phyloP scores from a whole-genome alignment of 1,140 invertebrate species.

The Atta cephalotes region DNA sequence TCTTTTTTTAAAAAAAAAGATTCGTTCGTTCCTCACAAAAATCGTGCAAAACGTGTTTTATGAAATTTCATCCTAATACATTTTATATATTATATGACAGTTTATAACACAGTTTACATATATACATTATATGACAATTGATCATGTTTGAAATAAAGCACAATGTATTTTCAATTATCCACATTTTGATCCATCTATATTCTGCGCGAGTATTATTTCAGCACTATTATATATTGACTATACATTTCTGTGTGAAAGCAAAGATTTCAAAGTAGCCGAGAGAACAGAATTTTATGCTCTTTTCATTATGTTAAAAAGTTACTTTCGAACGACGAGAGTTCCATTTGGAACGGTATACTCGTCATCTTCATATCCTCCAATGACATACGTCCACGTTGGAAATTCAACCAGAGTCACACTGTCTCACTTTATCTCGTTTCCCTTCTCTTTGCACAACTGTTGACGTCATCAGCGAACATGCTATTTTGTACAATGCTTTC shows the following conservation, averaged over 20 bases:
- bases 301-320: slow-evolving; percentile 47
- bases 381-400: slow-evolving; percentile 50
- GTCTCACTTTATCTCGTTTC: slow-evolving; percentile 12
- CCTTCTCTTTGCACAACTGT: not conserved
- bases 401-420: not conserved
- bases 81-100: not conserved
- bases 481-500: not conserved
- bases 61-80: not conserved
- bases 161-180: not conserved
- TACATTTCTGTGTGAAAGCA: slow-evolving; percentile 39
- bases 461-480: slow-evolving; percentile 27
- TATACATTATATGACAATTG: not conserved
- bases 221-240: not conserved
- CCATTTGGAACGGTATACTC: slow-evolving; percentile 13
- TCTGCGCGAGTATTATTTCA: not conserved
- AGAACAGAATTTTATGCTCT: slow-evolving; percentile 7
- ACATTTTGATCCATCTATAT: slow-evolving; percentile 8
- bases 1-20: not conserved
- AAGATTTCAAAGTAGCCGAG: slow-evolving; percentile 2
- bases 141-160: not conserved
- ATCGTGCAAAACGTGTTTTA: not conserved
- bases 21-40: not conserved
- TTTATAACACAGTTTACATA: not conserved
- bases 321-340: slow-evolving; percentile 44
- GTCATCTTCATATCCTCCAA: slow-evolving; percentile 48